Evolutionary conservation across 2,888 invertebrate species (phyloP).

Genomic region (Pachymerium ferrugineum): DNA sequence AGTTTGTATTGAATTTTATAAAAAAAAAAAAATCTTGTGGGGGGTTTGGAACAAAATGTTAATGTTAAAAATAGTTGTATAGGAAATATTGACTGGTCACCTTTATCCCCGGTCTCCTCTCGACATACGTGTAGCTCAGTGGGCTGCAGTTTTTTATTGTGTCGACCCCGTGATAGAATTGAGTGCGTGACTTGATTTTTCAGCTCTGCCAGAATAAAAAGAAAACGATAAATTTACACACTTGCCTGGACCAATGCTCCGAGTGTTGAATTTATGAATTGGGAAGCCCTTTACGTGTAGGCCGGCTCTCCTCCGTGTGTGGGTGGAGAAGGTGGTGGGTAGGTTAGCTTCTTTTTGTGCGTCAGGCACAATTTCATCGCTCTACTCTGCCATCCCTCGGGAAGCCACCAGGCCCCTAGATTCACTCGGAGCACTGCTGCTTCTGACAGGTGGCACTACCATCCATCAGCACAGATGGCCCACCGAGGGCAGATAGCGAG

Average conservation of each 20-base stretch:
- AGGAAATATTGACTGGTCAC: background rate
- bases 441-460: conserved; percentile 2
- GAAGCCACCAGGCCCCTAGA: background rate
- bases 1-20: background rate
- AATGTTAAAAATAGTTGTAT: background rate
- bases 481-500: conserved; percentile 1
- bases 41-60: background rate
- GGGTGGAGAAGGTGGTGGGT: background rate
- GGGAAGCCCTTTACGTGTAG: background rate
- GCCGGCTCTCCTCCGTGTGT: background rate
- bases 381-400: background rate
- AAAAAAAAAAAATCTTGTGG: background rate
- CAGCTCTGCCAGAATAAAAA: background rate
- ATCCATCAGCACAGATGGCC: background rate
- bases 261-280: background rate
- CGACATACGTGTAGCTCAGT: no score
- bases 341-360: background rate
- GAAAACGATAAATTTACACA: background rate
- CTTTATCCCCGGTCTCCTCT: no score
- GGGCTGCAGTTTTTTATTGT: background rate
- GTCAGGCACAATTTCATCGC: background rate
- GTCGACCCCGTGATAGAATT: background rate
- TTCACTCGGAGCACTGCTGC: background rate
- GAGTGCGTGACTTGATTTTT: background rate
- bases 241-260: background rate